Base-by-base conservation (phyloP, 2,888 invertebrate genomes). In the Kuschelorhynchus macadamiae region DNA sequence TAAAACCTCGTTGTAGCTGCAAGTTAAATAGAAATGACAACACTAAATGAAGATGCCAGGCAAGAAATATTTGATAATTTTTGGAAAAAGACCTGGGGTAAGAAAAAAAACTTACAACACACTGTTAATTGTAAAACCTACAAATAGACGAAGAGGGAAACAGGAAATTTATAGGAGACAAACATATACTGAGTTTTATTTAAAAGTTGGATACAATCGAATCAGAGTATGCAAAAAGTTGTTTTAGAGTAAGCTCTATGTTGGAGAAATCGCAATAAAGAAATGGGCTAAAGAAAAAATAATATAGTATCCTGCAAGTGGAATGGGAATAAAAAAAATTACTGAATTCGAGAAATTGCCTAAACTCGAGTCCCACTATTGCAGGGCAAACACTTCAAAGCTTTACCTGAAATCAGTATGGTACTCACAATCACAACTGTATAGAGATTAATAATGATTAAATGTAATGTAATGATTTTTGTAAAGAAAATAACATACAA, bases 191-290 rank as follows among this genome's bases (percentile, higher is more conserved):
- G 25, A 25, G 25, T 25, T 25, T 3, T 25, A 25, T 25, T 25
- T 25, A 25, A 25, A 25, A 25, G 25, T 25, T 25, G 25, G 25
- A 25, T 30, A 50, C 50, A 50, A 59, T 49, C 50, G 42, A 59
- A 65, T 42, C 49, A 49, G 65, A 50, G 65, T 65, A 41, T 65
- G 59, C 59, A 65, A 59, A 59, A 65, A 49, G 50, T 59, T 65
- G 50, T 65, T 44, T 44, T 44, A 11, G 18, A n/a, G n/a, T n/a
- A 44, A n/a, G 18, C 44, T 18, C 7, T 44, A 18, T 41, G 41
- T 25, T 25, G 3, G 25, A 25, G 25, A 25, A 25, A 25, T 25
- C 25, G 25, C 7, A 25, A 41, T 14, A 16, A 41, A 25, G 25
- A 25, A 25, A 7, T 25, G 25, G 25, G 25, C 25, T 25, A 25